A percentile compares a stretch with the other conserved stretches of the same genome.
phyloP scores from a whole-genome alignment of 2,797 vertebrate genomes.

The Dicrostonyx torquatus region DNA sequence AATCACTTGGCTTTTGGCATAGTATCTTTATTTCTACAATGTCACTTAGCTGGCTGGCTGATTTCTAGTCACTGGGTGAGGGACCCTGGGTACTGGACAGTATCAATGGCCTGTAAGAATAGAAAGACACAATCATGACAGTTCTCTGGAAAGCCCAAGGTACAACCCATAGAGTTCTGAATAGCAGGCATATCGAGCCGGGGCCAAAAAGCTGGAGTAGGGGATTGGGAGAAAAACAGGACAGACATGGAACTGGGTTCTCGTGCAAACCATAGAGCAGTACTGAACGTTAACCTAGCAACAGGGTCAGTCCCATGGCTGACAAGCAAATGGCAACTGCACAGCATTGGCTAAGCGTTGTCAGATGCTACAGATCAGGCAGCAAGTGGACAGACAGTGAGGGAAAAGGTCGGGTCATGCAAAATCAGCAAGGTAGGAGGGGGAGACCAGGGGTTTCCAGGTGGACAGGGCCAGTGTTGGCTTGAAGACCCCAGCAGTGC shows the following conservation, averaged over 20 bases:
- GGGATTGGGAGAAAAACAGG: neutral
- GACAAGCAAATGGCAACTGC: neutral
- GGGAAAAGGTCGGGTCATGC: neutral
- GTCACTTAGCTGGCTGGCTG: neutral
- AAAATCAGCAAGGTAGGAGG: neutral
- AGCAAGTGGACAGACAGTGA: neutral
- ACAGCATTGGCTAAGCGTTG: neutral
- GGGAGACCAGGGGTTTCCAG: neutral
- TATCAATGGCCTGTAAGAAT: neutral
- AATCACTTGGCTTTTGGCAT: neutral
- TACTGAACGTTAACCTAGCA: neutral
- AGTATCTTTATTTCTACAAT: neutral
- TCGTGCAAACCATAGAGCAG: neutral
- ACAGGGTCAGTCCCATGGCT: neutral
- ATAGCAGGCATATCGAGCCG: neutral
- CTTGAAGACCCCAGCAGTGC: neutral
- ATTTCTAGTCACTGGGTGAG: conserved; percentile 10
- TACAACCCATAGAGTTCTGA: neutral
- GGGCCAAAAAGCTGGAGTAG: neutral
- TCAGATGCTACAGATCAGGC: neutral
- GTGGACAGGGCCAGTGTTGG: neutral
- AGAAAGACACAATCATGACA: conserved; percentile 4
- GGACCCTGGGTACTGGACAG: neutral
- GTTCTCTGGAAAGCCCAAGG: neutral
- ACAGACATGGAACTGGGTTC: neutral